Evolutionary conservation across 1,140 invertebrate genomes (phyloP).

Genomic region (Thaumetopoea pityocampa): DNA sequence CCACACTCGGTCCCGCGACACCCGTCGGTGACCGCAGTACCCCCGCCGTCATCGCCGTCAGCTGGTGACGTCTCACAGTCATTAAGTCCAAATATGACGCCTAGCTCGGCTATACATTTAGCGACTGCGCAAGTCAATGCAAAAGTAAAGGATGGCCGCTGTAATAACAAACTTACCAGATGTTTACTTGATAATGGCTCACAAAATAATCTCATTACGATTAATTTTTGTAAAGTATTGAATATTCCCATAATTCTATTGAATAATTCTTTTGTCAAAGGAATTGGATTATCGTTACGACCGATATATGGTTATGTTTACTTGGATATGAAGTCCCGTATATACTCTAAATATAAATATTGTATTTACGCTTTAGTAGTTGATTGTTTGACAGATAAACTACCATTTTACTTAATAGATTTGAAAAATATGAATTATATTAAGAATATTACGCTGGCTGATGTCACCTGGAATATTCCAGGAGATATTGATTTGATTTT

Average conservation of each 20-base stretch:
- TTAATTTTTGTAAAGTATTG: constrained; percentile 17
- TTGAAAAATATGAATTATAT: no score
- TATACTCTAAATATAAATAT: no score
- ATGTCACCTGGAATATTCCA: constrained; percentile 20
- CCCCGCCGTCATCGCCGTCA: no score
- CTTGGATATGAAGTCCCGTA: no score
- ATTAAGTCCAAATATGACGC: no score
- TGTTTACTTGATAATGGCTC: constrained; percentile 21
- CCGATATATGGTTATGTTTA: constrained; percentile 17
- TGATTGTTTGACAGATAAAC: no score
- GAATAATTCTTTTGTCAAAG: constrained; percentile 20
- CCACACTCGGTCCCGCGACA: no score
- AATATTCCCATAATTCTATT: constrained; percentile 17
- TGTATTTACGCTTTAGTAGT: no score
- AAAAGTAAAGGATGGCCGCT: background rate
- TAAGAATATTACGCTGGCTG: no score
- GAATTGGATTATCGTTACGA: constrained; percentile 16
- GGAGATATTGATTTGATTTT: constrained; percentile 17
- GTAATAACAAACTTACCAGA: constrained; percentile 1
- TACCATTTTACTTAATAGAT: no score
- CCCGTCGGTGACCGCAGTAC: no score
- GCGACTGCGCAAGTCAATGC: constrained; percentile 5
- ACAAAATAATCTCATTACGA: constrained; percentile 20
- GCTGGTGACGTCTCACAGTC: no score
- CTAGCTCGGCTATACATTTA: background rate